Percentiles rank a stretch among this genome's conserved stretches.
phyloP scores from a whole-genome alignment of 1,140 invertebrate genomes.

The Physella acuta region DNA sequence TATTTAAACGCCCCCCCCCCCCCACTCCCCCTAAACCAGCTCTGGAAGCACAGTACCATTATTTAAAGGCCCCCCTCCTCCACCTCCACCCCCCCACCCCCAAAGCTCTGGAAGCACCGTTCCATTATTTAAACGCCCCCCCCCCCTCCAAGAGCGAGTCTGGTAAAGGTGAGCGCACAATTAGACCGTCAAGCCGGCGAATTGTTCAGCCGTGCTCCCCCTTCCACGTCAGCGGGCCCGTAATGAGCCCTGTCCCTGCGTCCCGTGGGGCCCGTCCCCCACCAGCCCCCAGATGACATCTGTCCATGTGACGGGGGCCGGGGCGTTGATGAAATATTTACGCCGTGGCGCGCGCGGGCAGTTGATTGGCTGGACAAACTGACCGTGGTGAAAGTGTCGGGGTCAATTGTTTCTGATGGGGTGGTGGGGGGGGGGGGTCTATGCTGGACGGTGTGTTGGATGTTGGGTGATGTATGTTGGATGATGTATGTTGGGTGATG shows the following conservation, averaged over 20 bases:
- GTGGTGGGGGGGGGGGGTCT: too few relatives aligned
- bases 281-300: slow-evolving; percentile 2
- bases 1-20: too few relatives aligned
- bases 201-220: slow-evolving; percentile 16
- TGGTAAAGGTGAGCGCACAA: slow-evolving; percentile 18
- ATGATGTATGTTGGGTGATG: too few relatives aligned
- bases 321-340: slow-evolving; percentile 18
- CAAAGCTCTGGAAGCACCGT: too few relatives aligned
- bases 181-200: slow-evolving; percentile 13
- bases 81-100: not conserved
- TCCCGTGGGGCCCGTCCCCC: not conserved
- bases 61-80: not conserved
- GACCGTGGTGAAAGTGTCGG: too few relatives aligned
- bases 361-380: too few relatives aligned
- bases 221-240: not conserved
- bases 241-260: slow-evolving; percentile 1
- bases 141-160: not conserved
- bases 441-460: too few relatives aligned
- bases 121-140: slow-evolving; percentile 9
- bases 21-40: too few relatives aligned
- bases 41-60: not conserved
- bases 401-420: too few relatives aligned
- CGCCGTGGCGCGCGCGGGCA: slow-evolving; percentile 3
- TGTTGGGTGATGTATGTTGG: too few relatives aligned
- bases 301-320: not conserved